Evolutionary conservation across 2,113 vertebrate genomes (phyloP).

Genomic region (Notarius lentiginosus): DNA sequence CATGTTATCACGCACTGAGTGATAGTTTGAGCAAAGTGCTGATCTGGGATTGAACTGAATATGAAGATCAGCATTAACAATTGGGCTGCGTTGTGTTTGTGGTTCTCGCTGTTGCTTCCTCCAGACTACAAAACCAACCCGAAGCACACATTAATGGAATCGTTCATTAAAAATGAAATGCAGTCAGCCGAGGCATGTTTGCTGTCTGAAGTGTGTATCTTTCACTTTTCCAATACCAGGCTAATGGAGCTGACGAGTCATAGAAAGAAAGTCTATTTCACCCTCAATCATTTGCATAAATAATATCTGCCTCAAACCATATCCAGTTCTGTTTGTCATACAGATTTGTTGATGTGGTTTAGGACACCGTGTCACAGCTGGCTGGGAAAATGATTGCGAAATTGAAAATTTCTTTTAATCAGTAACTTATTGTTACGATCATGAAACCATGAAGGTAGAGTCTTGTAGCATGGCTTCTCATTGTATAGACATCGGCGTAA

Average conservation of each 20-base stretch:
- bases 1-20: neutral
- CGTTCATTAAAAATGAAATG: neutral
- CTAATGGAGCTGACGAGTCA: neutral
- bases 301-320: neutral
- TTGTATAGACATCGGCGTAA: neutral
- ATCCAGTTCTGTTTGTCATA: neutral
- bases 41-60: neutral
- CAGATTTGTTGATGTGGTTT: neutral
- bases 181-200: neutral
- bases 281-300: neutral
- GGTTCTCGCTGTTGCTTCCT: neutral
- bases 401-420: neutral
- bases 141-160: too few relatives aligned
- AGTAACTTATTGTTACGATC: neutral
- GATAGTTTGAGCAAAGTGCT: neutral
- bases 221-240: neutral
- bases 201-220: neutral
- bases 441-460: neutral
- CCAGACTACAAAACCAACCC: neutral
- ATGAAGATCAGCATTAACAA: neutral
- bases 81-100: neutral
- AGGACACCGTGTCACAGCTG: neutral
- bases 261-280: neutral
- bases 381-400: neutral
- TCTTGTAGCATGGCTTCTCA: neutral